Conservation (phyloP, 92 coral and sea anemone species). For the Siderastrea radians region DNA sequence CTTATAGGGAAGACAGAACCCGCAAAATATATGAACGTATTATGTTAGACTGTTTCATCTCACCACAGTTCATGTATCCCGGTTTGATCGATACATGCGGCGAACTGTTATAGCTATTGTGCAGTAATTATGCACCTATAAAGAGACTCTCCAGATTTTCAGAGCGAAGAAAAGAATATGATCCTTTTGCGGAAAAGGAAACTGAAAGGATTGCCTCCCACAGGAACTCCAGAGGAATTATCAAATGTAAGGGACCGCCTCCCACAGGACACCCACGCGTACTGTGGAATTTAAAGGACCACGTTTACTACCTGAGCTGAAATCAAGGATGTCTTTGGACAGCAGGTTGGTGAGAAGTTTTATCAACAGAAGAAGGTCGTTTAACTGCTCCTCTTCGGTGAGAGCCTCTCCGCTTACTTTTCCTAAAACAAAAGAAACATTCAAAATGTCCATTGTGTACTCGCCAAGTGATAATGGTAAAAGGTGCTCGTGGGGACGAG, state of each 20-base stretch:
- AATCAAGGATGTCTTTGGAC: conserved; percentile 84
- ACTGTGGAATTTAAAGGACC: neutral
- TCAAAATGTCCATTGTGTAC: neutral
- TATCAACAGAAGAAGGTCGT: conserved; percentile 87
- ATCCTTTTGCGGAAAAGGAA: too few species aligned
- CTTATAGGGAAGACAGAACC: too few species aligned
- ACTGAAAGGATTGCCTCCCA: neutral
- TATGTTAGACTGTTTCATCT: too few species aligned
- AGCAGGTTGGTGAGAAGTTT: conserved; percentile 87
- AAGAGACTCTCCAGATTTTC: too few species aligned
- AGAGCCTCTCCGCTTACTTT: conserved; percentile 74
- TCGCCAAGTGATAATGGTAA: too few species aligned
- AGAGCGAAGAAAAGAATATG: too few species aligned
- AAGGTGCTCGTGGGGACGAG: too few species aligned
- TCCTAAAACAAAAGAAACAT: conserved; percentile 59
- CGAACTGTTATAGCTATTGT: too few species aligned
- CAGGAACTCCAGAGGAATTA: neutral
- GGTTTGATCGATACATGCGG: too few species aligned
- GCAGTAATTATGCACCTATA: too few species aligned
- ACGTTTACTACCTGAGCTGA: conserved; percentile 60
- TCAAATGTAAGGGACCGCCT: neutral
- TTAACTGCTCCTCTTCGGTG: conserved; percentile 90
- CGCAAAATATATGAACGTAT: too few species aligned
- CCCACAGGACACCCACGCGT: neutral
- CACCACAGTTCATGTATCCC: too few species aligned